Evolutionary conservation across 2,888 invertebrate genomes (phyloP).

Genomic region (Amiota minor): DNA sequence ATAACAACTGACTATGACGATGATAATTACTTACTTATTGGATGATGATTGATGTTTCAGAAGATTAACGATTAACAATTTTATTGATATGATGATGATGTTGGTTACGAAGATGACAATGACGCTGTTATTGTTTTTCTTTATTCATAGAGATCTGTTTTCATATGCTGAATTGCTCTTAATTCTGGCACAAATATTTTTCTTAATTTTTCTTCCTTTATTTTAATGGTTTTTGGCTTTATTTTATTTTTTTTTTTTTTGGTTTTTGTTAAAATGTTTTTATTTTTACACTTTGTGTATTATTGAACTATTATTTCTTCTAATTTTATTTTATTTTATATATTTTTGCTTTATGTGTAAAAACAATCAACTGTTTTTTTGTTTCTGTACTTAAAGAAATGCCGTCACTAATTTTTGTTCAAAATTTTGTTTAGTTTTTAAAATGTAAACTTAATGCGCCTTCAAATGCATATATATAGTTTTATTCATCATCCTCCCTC

Average conservation of each 20-base stretch:
- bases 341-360: conserved; percentile 33
- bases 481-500: no score
- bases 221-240: conserved; percentile 36
- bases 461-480: no score
- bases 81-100: background rate
- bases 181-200: conserved; percentile 34
- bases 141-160: conserved; percentile 1
- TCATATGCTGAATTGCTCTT: background rate
- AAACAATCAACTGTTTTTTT: conserved; percentile 22
- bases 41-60: background rate
- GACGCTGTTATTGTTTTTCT: no score
- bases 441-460: background rate
- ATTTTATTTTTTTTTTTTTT: conserved; percentile 30
- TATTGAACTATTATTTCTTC: conserved; percentile 45
- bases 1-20: no score
- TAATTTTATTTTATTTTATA: conserved; percentile 15
- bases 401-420: background rate
- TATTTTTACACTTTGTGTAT: conserved; percentile 22
- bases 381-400: conserved; percentile 7
- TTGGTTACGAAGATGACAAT: background rate
- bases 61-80: background rate
- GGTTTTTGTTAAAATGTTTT: conserved; percentile 41
- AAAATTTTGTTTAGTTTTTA: background rate
- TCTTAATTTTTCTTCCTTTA: conserved; percentile 12
- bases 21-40: background rate